These are phyloP conservation scores for Saccostrea echinata DNA, from an alignment of 1,140 invertebrate species.

Conservation along the genomic window DNA sequence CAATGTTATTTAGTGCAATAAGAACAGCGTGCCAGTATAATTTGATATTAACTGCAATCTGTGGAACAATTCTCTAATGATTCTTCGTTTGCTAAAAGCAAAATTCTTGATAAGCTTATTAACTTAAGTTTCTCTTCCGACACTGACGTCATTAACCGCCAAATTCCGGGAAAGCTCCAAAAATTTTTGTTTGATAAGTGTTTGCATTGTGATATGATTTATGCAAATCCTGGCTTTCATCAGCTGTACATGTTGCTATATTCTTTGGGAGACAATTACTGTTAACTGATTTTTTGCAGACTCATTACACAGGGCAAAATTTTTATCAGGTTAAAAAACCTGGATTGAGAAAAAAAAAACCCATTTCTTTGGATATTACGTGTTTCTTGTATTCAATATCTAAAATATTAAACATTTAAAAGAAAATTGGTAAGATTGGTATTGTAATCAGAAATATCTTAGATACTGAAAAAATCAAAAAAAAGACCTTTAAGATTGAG, in stretches of 20 bases:
- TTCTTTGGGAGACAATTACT: too few species aligned
- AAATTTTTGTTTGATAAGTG: not conserved
- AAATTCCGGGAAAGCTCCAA: conserved; percentile 1
- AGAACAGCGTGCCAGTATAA: not conserved
- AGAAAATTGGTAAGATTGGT: too few species aligned
- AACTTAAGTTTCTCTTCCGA: not conserved
- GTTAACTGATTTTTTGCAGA: too few species aligned
- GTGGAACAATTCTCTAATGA: conserved; percentile 12
- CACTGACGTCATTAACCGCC: not conserved
- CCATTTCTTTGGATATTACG: too few species aligned
- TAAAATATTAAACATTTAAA: too few species aligned
- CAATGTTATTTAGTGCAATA: not conserved
- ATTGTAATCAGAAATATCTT: too few species aligned
- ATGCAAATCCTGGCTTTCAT: not conserved
- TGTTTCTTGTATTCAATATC: too few species aligned
- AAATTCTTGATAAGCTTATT: conserved; percentile 3
- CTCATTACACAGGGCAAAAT: too few species aligned
- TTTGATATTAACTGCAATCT: not conserved
- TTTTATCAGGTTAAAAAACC: too few species aligned
- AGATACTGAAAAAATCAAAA: too few species aligned
- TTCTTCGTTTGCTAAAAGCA: conserved; percentile 5
- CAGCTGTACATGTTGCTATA: not conserved
- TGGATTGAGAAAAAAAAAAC: too few species aligned
- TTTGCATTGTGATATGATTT: not conserved
- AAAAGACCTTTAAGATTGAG: too few species aligned